These are phyloP conservation scores for Premnoplex brunnescens DNA, from an alignment of 2,797 vertebrate species.

Conservation along the genomic window DNA sequence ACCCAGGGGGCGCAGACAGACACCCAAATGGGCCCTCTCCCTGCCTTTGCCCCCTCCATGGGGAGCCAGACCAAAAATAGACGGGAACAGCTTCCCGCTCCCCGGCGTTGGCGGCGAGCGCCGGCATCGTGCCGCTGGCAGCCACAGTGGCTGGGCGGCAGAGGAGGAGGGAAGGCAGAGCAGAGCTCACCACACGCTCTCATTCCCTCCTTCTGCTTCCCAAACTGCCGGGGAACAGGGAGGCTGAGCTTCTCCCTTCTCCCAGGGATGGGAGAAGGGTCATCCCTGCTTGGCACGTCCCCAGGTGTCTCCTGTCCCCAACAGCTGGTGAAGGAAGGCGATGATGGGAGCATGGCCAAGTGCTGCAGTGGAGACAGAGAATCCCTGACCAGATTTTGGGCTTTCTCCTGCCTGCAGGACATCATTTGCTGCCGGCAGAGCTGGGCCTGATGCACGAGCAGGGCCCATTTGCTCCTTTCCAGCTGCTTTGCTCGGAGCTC, in stretches of 20 bases:
- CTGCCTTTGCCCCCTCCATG: rapidly evolving
- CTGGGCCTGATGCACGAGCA: rapidly evolving
- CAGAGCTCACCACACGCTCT: neutral
- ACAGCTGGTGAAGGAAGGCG: neutral
- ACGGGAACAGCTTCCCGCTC: neutral
- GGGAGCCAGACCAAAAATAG: neutral
- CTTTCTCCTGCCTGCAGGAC: neutral
- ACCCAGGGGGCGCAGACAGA: neutral
- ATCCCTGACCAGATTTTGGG: neutral
- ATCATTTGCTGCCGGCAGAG: neutral
- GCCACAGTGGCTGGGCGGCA: rapidly evolving
- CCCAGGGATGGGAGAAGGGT: neutral
- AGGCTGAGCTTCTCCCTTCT: no score
- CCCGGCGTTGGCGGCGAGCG: neutral
- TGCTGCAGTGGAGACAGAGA: neutral
- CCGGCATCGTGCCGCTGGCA: neutral
- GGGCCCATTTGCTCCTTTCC: rapidly evolving
- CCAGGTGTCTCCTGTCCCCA: neutral
- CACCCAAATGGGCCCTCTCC: rapidly evolving
- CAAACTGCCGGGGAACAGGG: rapidly evolving
- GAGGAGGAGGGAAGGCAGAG: neutral
- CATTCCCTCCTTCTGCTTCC: neutral
- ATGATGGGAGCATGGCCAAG: rapidly evolving
- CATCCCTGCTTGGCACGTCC: rapidly evolving
- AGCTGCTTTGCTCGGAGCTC: neutral